Evolutionary conservation across 2,797 vertebrate species (phyloP).

Genomic region (Spinus pinus): DNA sequence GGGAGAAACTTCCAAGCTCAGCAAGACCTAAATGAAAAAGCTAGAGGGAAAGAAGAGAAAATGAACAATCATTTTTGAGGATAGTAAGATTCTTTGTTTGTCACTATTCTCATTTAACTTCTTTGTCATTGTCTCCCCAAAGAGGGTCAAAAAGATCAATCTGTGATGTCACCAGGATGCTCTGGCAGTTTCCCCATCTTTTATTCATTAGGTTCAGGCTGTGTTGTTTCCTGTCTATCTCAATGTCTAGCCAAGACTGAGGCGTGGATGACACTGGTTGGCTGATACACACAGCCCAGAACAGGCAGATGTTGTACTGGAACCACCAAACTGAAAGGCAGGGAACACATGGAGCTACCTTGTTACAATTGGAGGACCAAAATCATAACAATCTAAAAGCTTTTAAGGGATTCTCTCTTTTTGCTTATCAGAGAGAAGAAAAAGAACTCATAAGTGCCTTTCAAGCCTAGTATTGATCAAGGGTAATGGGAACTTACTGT

Average conservation of each 20-base stretch:
- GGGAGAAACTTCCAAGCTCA: background rate
- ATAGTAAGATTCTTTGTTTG: background rate
- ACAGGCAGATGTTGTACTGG: background rate
- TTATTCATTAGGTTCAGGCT: background rate
- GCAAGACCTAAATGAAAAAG: background rate
- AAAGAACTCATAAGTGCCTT: background rate
- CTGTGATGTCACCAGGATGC: background rate
- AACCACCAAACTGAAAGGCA: background rate
- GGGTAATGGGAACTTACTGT: background rate
- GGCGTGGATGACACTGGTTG: background rate
- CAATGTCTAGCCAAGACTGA: background rate
- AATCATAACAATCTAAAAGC: background rate
- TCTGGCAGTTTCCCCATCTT: background rate
- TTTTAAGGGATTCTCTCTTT: background rate
- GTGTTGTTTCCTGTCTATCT: background rate
- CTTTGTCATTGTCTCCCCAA: background rate
- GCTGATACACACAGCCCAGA: background rate
- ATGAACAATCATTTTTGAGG: background rate
- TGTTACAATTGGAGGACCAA: background rate
- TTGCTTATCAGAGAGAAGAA: background rate
- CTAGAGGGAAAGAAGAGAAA: background rate
- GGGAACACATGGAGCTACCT: background rate
- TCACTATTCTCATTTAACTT: background rate
- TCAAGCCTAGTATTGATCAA: background rate
- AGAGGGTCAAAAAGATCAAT: background rate